Evolutionary conservation across 2,888 invertebrate species (phyloP), one percentile per base, ranked within the genome.

Genomic region (Theretra japonica): DNA sequence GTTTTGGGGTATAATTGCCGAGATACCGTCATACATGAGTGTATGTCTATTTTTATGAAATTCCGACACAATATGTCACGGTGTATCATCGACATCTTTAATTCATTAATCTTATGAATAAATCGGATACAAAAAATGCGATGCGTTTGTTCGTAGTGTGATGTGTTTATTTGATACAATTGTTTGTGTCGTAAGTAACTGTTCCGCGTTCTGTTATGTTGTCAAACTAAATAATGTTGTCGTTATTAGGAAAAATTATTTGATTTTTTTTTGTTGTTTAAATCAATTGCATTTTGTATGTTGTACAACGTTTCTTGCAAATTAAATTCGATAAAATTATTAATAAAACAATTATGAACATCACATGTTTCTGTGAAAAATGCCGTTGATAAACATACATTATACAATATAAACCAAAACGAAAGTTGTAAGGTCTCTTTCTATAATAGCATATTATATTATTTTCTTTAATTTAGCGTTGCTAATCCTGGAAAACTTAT

Each of bases 111-210:
- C 53, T 70, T 62, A 60, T 50, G 19, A 60, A 70, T 59, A 70
- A 53, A 53, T 70, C 62, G 53, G n/a, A 19, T 60, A 59, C 69
- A 69, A 69, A 73, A 53, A 68, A 68, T 33, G 48, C 21, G 58
- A 28, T 59, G 62, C 41, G 65, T 70, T 70, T 60, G 69, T 72
- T 70, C 23, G 33, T 17, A 15, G 48, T 50, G 59, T 59, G 72
- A 73, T 70, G 73, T 70, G 30, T 68, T 73, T 41, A 70, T 73
- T 73, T 68, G 73, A 73, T 73, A 73, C 73, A 73, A 73, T 73
- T 73, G 73, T 73, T 70, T 50, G 19, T 53, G 33, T 59, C 19
- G 30, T 57, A 65, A 30, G 48, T 73, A 70, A 73, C 70, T 65
- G 73, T 73, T 70, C 28, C 17, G 50, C n/a, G 72, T 72, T 59